phyloP scores from a whole-genome alignment of 1,140 invertebrate species.

The Ceratosolen fusciceps region DNA sequence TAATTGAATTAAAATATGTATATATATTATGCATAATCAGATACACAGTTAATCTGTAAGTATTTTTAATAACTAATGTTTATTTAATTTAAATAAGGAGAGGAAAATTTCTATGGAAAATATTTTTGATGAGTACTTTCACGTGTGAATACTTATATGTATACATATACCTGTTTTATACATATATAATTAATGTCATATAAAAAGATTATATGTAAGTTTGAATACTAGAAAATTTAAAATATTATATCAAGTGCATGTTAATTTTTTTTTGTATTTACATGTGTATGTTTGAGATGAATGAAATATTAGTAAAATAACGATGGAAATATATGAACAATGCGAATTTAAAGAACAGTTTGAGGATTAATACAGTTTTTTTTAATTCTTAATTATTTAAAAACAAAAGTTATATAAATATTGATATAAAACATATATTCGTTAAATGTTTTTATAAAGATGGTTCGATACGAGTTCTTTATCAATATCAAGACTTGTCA shows the following conservation, averaged over 20 bases:
- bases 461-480: constrained; percentile 44
- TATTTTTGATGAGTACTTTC: constrained; percentile 47
- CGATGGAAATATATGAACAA: constrained; percentile 32
- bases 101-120: constrained; percentile 10
- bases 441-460: constrained; percentile 46
- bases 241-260: constrained; percentile 65
- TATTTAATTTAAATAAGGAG: constrained; percentile 45
- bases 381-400: too few relatives aligned
- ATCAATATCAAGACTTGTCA: constrained; percentile 48
- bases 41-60: constrained; percentile 28
- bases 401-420: constrained; percentile 14
- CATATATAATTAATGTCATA: constrained; percentile 65
- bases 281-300: constrained; percentile 28
- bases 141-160: constrained; percentile 55
- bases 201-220: constrained; percentile 68
- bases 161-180: constrained; percentile 56
- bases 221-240: constrained; percentile 69
- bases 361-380: too few relatives aligned
- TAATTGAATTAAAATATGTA: constrained; percentile 48
- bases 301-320: background rate
- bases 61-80: constrained; percentile 36
- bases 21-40: constrained; percentile 55
- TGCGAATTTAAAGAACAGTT: too few relatives aligned
- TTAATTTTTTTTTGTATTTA: constrained; percentile 56
- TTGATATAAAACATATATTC: constrained; percentile 31